Evolutionary conservation across 2,113 vertebrate species (phyloP).

Genomic region (Zapornia atra): DNA sequence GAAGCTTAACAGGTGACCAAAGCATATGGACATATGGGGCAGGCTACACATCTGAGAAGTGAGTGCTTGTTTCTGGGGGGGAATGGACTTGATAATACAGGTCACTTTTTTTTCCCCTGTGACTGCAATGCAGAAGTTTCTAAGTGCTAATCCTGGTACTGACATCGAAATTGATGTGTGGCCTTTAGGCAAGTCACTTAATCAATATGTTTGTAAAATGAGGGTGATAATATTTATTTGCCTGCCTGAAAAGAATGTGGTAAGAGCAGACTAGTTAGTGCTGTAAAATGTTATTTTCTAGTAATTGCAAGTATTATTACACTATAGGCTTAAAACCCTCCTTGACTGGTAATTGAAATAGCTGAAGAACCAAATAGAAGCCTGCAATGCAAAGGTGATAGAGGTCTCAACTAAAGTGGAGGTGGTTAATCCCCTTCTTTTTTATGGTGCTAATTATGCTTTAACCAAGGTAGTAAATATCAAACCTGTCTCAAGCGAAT

Average conservation of each 20-base stretch:
- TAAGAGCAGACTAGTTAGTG: constrained; percentile 23
- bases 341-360: constrained; percentile 20
- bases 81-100: not conserved
- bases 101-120: not conserved
- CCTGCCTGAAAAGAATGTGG: constrained; percentile 16
- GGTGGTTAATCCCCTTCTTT: not conserved
- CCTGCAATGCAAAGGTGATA: constrained; percentile 4
- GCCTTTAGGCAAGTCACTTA: constrained; percentile 66
- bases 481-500: not conserved
- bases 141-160: not conserved
- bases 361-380: not conserved
- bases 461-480: not conserved
- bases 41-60: not conserved
- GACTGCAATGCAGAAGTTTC: constrained; percentile 23
- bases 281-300: constrained; percentile 38
- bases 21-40: not conserved
- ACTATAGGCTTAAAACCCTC: not conserved
- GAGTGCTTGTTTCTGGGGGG: not conserved
- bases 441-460: not conserved
- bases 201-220: constrained; percentile 65
- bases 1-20: not conserved
- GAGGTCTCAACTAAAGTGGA: not conserved
- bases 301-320: constrained; percentile 22
- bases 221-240: constrained; percentile 57
- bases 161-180: constrained; percentile 51